phyloP scores from a whole-genome alignment of 2,797 vertebrate species.

The Falco novaeseelandiae region DNA sequence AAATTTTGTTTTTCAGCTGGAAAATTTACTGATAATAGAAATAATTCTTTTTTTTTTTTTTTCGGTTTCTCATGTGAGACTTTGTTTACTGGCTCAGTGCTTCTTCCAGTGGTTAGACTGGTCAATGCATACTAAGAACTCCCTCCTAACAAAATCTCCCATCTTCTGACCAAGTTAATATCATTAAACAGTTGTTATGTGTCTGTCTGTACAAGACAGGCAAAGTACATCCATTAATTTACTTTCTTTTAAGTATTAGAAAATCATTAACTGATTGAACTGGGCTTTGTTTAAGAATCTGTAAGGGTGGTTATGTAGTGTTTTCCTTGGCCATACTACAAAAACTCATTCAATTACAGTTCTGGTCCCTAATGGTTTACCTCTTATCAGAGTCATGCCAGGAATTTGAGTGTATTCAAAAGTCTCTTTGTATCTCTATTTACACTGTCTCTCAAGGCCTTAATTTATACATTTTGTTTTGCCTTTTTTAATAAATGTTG shows the following conservation, averaged over 20 bases:
- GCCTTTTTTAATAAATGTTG: background rate
- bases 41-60: background rate
- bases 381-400: conserved; percentile 12
- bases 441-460: background rate
- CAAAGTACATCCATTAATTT: background rate
- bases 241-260: background rate
- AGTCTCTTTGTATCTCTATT: background rate
- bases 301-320: background rate
- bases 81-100: background rate
- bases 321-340: conserved; percentile 20
- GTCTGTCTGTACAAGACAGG: background rate
- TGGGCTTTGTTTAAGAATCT: background rate
- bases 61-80: background rate
- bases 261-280: background rate
- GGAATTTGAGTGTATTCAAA: conserved; percentile 20
- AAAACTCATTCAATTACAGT: background rate
- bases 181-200: background rate
- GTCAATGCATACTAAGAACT: background rate
- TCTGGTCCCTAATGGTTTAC: background rate
- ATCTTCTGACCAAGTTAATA: background rate
- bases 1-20: background rate
- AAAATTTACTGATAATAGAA: background rate
- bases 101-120: background rate
- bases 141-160: background rate
- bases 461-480: conserved; percentile 20